These are phyloP conservation scores for Galerucella calmariensis DNA, from an alignment of 2,888 invertebrate species.

Conservation along the genomic window DNA sequence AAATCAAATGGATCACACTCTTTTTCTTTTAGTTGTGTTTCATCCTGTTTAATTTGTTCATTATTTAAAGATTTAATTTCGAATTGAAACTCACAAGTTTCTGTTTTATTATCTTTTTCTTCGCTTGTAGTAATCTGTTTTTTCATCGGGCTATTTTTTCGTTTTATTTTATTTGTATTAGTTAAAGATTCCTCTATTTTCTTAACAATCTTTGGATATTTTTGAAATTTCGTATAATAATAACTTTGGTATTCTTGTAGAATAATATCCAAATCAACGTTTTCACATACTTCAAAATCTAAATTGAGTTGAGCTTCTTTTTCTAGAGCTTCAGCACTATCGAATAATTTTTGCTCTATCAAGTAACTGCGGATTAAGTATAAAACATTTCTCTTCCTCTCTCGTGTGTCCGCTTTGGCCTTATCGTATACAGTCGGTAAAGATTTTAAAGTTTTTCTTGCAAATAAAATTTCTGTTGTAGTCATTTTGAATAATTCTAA, in stretches of 20 bases:
- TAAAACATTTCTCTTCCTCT: constrained; percentile 67
- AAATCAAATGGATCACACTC: constrained; percentile 52
- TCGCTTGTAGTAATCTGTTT: constrained; percentile 31
- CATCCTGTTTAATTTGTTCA: constrained; percentile 26
- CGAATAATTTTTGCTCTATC: constrained; percentile 72
- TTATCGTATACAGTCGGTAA: constrained; percentile 49
- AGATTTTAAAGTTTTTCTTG: constrained; percentile 25
- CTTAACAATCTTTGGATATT: constrained; percentile 84
- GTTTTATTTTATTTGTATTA: constrained; percentile 36
- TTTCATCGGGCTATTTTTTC: constrained; percentile 37
- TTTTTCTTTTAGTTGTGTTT: constrained; percentile 20
- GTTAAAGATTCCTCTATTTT: constrained; percentile 57
- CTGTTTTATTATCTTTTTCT: constrained; percentile 55
- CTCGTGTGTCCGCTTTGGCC: constrained; percentile 58
- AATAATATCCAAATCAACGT: constrained; percentile 89
- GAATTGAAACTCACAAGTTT: constrained; percentile 53
- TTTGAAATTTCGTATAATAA: constrained; percentile 86
- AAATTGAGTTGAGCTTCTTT: constrained; percentile 79
- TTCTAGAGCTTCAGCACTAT: constrained; percentile 74
- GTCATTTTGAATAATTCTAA: constrained; percentile 19
- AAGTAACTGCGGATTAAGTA: constrained; percentile 78
- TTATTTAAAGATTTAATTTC: constrained; percentile 50
- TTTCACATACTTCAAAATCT: constrained; percentile 85
- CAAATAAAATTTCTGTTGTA: constrained; percentile 25
- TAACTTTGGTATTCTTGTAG: constrained; percentile 90